Conservation (phyloP, 1,140 invertebrate species). For the Bactericera cockerelli region DNA sequence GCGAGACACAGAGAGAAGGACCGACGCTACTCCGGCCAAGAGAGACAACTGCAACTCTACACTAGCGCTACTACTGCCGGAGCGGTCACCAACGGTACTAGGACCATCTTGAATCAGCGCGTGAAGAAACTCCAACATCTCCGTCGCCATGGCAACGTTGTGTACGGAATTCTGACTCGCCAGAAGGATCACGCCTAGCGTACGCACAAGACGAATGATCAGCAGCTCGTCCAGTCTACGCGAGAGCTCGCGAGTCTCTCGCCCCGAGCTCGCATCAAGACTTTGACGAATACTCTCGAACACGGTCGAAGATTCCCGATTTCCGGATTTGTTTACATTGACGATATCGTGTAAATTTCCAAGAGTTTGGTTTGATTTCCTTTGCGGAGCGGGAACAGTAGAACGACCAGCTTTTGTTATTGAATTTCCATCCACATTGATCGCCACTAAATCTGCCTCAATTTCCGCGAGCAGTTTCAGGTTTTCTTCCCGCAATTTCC, state of each 20-base stretch:
- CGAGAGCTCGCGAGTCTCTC: too few relatives aligned
- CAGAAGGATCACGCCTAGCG: conserved; percentile 53
- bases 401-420: too few relatives aligned
- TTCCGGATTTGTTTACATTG: too few relatives aligned
- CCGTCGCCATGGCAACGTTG: conserved; percentile 44
- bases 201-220: conserved; percentile 52
- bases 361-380: too few relatives aligned
- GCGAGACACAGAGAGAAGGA: conserved; percentile 40
- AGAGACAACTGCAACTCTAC: conserved; percentile 41
- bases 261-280: too few relatives aligned
- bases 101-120: conserved; percentile 45
- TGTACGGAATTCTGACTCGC: conserved; percentile 50
- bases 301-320: too few relatives aligned
- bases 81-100: conserved; percentile 21
- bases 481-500: too few relatives aligned
- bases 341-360: too few relatives aligned
- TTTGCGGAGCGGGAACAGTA: too few relatives aligned
- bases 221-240: conserved; percentile 35
- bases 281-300: too few relatives aligned
- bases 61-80: too few relatives aligned
- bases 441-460: background rate
- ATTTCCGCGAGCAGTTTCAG: background rate
- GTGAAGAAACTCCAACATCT: conserved; percentile 49
- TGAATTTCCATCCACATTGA: conserved; percentile 26
- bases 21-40: conserved; percentile 44